Evolutionary conservation across 2,797 vertebrate genomes (phyloP).

Genomic region (Acrocephalus scirpaceus): DNA sequence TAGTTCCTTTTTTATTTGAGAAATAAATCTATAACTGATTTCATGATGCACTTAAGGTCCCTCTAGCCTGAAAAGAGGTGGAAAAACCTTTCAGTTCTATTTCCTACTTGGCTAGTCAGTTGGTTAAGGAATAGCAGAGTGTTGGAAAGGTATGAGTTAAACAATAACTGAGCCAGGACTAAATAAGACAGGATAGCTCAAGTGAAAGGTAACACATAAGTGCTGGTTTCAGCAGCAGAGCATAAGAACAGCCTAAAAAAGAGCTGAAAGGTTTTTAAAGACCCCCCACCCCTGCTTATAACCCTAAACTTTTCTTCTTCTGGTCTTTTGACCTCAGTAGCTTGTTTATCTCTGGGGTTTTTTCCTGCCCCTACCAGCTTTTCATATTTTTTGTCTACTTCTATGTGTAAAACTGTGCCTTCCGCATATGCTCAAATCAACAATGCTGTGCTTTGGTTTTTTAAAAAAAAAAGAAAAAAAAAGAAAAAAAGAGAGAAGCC

Average conservation of each 20-base stretch:
- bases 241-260: neutral
- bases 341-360: neutral
- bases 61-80: neutral
- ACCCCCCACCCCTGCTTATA: fast-evolving
- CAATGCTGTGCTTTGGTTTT: fast-evolving
- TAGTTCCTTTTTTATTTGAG: neutral
- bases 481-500: neutral
- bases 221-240: neutral
- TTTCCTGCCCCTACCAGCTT: neutral
- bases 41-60: neutral
- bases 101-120: neutral
- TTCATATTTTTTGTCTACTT: neutral
- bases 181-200: neutral
- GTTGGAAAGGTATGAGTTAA: neutral
- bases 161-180: neutral
- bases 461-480: fast-evolving
- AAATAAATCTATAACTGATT: neutral
- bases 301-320: neutral
- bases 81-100: neutral
- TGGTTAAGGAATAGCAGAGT: neutral
- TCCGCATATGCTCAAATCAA: neutral
- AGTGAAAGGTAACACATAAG: neutral
- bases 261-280: neutral
- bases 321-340: neutral
- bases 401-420: fast-evolving